Base-by-base conservation (phyloP, 1,140 invertebrate genomes). In the Monomorium pharaonis region DNA sequence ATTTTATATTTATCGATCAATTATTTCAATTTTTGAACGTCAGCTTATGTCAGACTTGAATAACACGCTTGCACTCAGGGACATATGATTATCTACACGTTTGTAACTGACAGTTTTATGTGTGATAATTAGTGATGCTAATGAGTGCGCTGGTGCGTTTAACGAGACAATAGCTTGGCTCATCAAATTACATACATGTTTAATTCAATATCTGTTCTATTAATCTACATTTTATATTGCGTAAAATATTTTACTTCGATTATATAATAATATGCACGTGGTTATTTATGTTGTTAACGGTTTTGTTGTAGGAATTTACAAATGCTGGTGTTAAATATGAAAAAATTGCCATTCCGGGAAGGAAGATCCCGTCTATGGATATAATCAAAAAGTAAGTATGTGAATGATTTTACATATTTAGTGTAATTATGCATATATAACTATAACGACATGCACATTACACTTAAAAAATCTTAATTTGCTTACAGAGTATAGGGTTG, bases 331-430 rank as follows among this genome's bases (percentile, higher is more conserved):
- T 96, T 42, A 91, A 93, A 49, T 95, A 96, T 89, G 91, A 94
- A 67, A 96, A 96, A 91, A 93, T 96, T 24, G 92, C 92, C 85
- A 94, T 95, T 70, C 95, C 94, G 30, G 96, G 96, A 33, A 94
- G 95, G 58, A 90, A 95, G 30, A 90, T 96, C 44, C 96, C 96
- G 18, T 86, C 92, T 4, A 67, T 90, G 74, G 89, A 91, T 27
- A 92, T 92, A 76, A 93, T 94, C 14, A 83, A 88, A 60, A 90
- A 81, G 93, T 93, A 60, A 93, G 92, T 91, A 65, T 0, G 63
- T 1, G 33, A 54, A 47, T 49, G 21, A 14, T n/a, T 6, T n/a
- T 47, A 56, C 37, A 37, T 7, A 37, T 37, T n/a, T n/a, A n/a
- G 37, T 37, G 37, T 7, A 3, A 37, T 37, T 0, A 18, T 47